phyloP scores from a whole-genome alignment of 2,888 invertebrate genomes.

The Dinocampus coccinellae region DNA sequence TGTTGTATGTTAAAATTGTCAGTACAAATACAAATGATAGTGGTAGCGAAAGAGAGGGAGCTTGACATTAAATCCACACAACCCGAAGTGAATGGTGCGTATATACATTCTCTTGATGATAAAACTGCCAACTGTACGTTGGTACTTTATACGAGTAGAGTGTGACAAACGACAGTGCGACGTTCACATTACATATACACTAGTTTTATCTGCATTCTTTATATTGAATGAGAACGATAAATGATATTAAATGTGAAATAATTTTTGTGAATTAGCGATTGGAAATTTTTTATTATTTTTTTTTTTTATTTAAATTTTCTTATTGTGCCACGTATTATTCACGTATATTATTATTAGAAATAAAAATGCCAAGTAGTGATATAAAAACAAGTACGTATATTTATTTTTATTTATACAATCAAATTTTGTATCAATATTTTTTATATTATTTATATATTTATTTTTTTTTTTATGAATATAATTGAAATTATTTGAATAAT shows the following conservation, averaged over 20 bases:
- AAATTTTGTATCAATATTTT: no score
- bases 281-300: neutral
- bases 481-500: conserved; percentile 3
- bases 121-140: conserved; percentile 40
- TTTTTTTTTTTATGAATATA: neutral
- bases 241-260: neutral
- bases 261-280: neutral
- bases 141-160: conserved; percentile 16
- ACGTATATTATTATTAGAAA: neutral
- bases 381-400: conserved; percentile 21
- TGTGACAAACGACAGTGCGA: conserved; percentile 21
- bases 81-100: conserved; percentile 30
- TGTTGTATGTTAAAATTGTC: conserved; percentile 6
- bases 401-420: neutral
- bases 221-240: neutral
- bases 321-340: no score
- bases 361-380: conserved; percentile 25
- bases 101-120: conserved; percentile 29
- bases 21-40: conserved; percentile 7
- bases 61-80: conserved; percentile 40
- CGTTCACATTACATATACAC: neutral
- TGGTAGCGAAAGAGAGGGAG: conserved; percentile 23
- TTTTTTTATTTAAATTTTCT: no score
- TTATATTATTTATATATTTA: neutral
- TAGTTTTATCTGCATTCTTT: neutral